Base-by-base conservation (phyloP, 2,888 invertebrate species). In the Harpagoxenus sublaevis region DNA sequence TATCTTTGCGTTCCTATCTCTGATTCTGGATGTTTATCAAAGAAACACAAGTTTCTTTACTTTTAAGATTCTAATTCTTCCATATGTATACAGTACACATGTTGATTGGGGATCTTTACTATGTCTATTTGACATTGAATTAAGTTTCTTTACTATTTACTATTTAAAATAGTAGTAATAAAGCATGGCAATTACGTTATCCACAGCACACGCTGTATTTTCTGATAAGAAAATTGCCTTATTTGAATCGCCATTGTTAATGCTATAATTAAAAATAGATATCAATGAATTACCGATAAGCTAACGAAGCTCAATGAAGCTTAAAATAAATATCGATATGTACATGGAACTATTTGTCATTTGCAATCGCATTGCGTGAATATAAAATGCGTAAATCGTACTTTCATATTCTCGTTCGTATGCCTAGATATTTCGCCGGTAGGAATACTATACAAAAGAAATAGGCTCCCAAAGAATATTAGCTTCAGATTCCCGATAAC, bases 101-200 rank as follows among this genome's bases (percentile, higher is more conserved):
- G 70, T 83, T 93, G 12, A 89, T 92, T 65, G 91, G 92, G 12
- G 93, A 93, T 70, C 85, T 93, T 23, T 87, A 89, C 48, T 93
- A 93, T 48, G 92, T 89, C 5, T 93, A 93, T 78, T 48, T 93
- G 6, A 93, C 93, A 1, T 78, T 73, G 18, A 92, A 85, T 23
- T 23, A 23, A 23, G 23, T 23, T 23, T 0, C 23, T 23, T 23
- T 23, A 23, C 23, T 23, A 23, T 23, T 23, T 23, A 23, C 23
- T 23, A 23, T 23, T 87, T 53, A 10, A 39, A 71, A 55, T 42
- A 71, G 23, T 35, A 60, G 35, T 6, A 35, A 35, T 35, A 35
- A 35, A 35, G 35, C 6, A 35, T 35, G 35, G 6, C 35, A 35
- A 35, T 35, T 6, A 6, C 35, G 6, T 65, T 81, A 2, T 79